Conservation (phyloP, 2,113 vertebrate species). For the Pipra filicauda region DNA sequence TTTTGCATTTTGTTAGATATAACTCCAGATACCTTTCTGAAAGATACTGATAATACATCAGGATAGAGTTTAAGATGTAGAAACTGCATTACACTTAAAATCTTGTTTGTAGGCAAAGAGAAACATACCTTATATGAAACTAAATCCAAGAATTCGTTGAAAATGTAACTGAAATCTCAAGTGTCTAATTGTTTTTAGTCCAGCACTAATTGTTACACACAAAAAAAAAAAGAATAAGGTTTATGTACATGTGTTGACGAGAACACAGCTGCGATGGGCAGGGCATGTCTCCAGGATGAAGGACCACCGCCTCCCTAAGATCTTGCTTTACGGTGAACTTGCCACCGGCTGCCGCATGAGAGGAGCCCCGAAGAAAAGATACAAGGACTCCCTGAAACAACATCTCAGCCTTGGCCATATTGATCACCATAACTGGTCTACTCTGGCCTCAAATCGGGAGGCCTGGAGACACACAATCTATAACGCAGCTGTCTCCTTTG, state of each 20-base stretch:
- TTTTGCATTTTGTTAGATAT: not conserved
- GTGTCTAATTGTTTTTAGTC: not conserved
- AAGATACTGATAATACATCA: not conserved
- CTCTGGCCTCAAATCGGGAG: no score
- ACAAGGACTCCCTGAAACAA: no score
- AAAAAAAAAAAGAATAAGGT: not conserved
- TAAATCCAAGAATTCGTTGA: not conserved
- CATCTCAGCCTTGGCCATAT: no score
- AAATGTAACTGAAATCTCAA: not conserved
- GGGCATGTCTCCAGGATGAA: no score
- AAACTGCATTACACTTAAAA: not conserved
- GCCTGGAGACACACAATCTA: no score
- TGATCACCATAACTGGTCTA: no score
- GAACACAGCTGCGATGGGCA: no score
- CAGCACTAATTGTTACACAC: not conserved
- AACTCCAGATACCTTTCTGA: not conserved
- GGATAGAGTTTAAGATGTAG: not conserved
- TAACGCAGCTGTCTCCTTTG: no score
- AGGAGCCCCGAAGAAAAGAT: no score
- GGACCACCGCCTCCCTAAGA: no score
- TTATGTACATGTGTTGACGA: accelerated
- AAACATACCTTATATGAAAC: not conserved
- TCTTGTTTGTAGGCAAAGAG: not conserved
- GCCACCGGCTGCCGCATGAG: no score
- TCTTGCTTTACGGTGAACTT: no score